phyloP scores from a whole-genome alignment of 1,140 invertebrate genomes.

The Melipona quadrifasciata region DNA sequence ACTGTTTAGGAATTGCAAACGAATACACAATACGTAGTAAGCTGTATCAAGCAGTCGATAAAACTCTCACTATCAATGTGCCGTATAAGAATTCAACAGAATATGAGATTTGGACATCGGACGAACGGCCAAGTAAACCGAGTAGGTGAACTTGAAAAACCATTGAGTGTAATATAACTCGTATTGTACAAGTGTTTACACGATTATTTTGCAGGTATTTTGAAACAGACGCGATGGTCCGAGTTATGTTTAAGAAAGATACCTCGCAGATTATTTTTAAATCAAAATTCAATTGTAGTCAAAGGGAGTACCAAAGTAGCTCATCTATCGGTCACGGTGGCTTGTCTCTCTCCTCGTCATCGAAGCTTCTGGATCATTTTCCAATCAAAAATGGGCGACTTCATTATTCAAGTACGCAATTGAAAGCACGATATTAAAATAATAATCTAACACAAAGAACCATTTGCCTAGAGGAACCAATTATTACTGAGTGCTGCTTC shows the following conservation, averaged over 20 bases:
- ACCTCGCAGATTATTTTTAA: slow-evolving; percentile 62
- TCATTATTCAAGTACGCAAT: slow-evolving; percentile 60
- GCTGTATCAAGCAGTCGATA: slow-evolving; percentile 64
- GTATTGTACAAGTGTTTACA: too few relatives aligned
- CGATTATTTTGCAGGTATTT: slow-evolving; percentile 33
- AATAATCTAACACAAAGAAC: background rate
- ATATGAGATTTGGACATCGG: slow-evolving; percentile 65
- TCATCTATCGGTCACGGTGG: slow-evolving; percentile 55
- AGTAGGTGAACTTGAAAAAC: background rate
- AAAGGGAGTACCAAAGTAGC: slow-evolving; percentile 20
- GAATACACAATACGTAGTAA: slow-evolving; percentile 56
- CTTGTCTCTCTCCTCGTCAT: slow-evolving; percentile 45
- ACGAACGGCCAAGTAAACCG: slow-evolving; percentile 52
- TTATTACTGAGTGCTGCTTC: too few relatives aligned
- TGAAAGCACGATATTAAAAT: background rate
- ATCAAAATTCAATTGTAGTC: slow-evolving; percentile 51
- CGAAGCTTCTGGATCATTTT: slow-evolving; percentile 64
- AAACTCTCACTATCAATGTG: slow-evolving; percentile 54
- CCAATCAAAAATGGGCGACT: slow-evolving; percentile 60
- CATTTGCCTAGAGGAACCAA: too few relatives aligned
- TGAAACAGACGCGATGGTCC: slow-evolving; percentile 55
- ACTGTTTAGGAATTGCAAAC: slow-evolving; percentile 45
- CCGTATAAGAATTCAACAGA: slow-evolving; percentile 59
- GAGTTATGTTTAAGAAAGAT: slow-evolving; percentile 60
- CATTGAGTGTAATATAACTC: too few relatives aligned